These are phyloP conservation scores for Lacerta bilineata DNA, from an alignment of 2,797 vertebrate genomes.

Conservation along the genomic window DNA sequence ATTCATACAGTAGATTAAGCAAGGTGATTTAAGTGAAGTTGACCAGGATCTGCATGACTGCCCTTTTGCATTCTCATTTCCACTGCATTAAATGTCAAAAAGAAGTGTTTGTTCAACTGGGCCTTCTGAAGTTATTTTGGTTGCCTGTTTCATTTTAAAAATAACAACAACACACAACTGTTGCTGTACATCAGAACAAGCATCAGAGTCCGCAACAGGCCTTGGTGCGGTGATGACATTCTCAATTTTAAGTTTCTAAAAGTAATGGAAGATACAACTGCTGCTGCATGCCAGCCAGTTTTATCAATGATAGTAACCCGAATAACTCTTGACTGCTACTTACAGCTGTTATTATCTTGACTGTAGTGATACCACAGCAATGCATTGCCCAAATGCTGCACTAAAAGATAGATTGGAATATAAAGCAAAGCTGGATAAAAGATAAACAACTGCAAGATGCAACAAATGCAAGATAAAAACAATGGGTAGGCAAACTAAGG, in stretches of 20 bases:
- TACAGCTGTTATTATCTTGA: too few species aligned
- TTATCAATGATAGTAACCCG: too few species aligned
- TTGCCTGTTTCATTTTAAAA: not conserved
- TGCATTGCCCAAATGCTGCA: too few species aligned
- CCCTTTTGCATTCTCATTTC: not conserved
- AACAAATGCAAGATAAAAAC: too few species aligned
- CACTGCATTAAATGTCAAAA: not conserved
- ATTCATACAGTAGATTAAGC: not conserved
- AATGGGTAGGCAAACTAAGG: too few species aligned
- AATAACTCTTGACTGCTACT: too few species aligned
- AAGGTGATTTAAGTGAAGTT: not conserved
- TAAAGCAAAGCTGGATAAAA: too few species aligned
- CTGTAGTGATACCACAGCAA: too few species aligned
- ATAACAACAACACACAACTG: not conserved
- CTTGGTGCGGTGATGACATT: not conserved
- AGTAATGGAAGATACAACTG: too few species aligned
- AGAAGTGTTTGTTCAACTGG: not conserved
- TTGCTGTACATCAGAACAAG: not conserved
- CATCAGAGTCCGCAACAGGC: not conserved
- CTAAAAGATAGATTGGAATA: too few species aligned
- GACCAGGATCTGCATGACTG: not conserved
- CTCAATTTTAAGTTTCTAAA: not conserved
- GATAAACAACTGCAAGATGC: too few species aligned
- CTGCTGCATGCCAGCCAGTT: too few species aligned
- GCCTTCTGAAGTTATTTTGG: not conserved